Conservation (phyloP, 2,888 invertebrate genomes). For the Chromoteleia sp. region DNA sequence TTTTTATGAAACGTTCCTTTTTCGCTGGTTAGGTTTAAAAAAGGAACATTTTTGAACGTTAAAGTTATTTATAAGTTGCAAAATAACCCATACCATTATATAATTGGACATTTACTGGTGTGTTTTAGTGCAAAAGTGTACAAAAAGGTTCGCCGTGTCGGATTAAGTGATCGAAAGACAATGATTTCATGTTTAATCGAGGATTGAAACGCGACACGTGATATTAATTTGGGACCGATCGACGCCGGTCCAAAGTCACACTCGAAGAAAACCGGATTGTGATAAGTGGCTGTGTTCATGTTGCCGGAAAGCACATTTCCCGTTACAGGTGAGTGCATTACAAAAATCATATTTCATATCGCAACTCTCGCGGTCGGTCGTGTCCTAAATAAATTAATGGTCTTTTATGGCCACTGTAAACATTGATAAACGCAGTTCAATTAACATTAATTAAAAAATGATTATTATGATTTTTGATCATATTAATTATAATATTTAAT, state of each 20-base stretch:
- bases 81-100: background rate
- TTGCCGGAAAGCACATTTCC: constrained; percentile 84
- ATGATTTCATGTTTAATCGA: constrained; percentile 23
- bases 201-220: constrained; percentile 31
- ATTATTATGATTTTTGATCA: too few species aligned
- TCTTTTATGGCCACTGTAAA: too few species aligned
- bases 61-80: background rate
- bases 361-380: background rate
- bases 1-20: too few species aligned
- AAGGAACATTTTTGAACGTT: background rate
- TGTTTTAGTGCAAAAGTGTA: constrained; percentile 33
- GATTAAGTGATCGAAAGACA: constrained; percentile 23
- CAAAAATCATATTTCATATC: constrained; percentile 21
- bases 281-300: constrained; percentile 79
- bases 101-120: constrained; percentile 13
- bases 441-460: too few species aligned
- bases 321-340: constrained; percentile 81
- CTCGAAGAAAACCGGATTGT: constrained; percentile 65
- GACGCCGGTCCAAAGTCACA: constrained; percentile 56
- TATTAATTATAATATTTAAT: too few species aligned
- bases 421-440: background rate
- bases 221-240: constrained; percentile 52
- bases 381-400: constrained; percentile 17
- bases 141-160: background rate
- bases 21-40: background rate